These are phyloP conservation scores for Pteruthius melanotis DNA, from an alignment of 2,113 vertebrate genomes.

Conservation along the genomic window DNA sequence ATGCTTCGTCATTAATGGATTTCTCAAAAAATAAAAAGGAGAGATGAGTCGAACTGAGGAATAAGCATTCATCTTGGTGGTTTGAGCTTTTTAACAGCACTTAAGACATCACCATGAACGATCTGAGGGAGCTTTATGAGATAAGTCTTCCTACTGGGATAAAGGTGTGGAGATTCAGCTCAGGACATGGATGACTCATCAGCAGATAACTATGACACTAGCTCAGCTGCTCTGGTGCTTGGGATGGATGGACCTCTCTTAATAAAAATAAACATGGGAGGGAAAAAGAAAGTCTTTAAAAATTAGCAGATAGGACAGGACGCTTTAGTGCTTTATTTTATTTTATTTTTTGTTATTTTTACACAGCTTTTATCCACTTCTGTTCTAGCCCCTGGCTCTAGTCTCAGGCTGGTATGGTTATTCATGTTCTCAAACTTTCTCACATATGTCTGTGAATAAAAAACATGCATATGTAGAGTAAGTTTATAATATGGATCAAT, in stretches of 20 bases:
- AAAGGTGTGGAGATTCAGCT: not conserved
- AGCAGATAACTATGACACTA: not conserved
- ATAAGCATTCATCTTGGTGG: not conserved
- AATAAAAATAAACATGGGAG: not conserved
- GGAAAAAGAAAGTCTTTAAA: not conserved
- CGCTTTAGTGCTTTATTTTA: not conserved
- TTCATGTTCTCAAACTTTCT: constrained; percentile 49
- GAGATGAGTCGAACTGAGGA: not conserved
- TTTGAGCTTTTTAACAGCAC: rapidly evolving
- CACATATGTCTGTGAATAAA: constrained; percentile 41
- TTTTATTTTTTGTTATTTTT: not conserved
- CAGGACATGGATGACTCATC: not conserved
- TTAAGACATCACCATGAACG: not conserved
- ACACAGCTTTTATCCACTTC: not conserved
- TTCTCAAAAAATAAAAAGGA: not conserved
- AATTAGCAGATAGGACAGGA: not conserved
- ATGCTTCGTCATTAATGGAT: not conserved
- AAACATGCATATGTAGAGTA: constrained; percentile 51
- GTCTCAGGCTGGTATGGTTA: not conserved
- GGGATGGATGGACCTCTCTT: not conserved
- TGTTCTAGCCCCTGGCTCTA: not conserved
- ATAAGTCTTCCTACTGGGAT: not conserved
- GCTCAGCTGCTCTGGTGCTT: not conserved
- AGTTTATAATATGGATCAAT: constrained; percentile 56
- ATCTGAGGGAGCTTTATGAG: not conserved